Conservation (phyloP, 64 coral and sea anemone genomes). For the Pocillopora damicornis region DNA sequence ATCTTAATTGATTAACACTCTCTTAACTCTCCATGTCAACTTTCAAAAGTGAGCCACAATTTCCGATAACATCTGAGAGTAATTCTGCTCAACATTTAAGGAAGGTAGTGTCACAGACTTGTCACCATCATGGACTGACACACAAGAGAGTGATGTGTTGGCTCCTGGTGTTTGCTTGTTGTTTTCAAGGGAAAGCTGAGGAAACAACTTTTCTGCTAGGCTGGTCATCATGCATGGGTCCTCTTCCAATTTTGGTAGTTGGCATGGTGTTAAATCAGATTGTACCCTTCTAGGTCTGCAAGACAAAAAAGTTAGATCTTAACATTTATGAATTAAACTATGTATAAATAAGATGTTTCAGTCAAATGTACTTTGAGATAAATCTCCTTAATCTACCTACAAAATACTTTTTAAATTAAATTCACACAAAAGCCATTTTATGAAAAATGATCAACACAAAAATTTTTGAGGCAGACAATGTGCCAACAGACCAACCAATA, state of each 20-base stretch:
- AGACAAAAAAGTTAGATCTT: background rate
- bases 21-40: background rate
- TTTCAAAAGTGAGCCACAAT: conserved; percentile 65
- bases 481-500: no score
- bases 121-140: conserved; percentile 69
- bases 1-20: background rate
- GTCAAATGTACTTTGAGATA: no score
- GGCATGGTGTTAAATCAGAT: conserved; percentile 57
- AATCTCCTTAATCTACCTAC: no score
- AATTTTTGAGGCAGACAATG: no score
- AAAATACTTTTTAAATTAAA: no score
- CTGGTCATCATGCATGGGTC: conserved; percentile 73
- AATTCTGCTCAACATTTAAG: conserved; percentile 76
- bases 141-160: conserved; percentile 52
- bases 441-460: no score
- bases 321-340: background rate
- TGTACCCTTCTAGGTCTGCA: conserved; percentile 80
- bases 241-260: conserved; percentile 70
- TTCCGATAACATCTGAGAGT: conserved; percentile 74
- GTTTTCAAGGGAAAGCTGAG: conserved; percentile 71
- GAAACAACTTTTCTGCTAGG: conserved; percentile 69
- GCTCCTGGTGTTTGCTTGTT: conserved; percentile 50
- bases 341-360: no score
- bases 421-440: no score
- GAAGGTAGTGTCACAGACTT: conserved; percentile 73